phyloP scores from a whole-genome alignment of 92 coral and sea anemone species.

The Palythoa grandis region DNA sequence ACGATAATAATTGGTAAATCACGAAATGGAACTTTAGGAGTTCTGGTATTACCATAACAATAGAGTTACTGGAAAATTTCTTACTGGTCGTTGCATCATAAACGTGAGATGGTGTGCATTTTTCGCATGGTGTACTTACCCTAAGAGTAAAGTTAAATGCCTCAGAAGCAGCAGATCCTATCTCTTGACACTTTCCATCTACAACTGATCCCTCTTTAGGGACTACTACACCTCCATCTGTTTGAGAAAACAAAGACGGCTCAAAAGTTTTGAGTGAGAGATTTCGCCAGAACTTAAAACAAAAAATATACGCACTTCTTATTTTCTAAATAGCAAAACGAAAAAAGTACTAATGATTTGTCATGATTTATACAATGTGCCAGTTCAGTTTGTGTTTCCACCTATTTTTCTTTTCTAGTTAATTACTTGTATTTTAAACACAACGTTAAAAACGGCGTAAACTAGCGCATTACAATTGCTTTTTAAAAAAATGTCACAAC shows the following conservation, averaged over 20 bases:
- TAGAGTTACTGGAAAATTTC: no score
- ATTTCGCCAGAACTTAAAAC: not conserved
- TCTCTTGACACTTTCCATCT: slow-evolving; percentile 69
- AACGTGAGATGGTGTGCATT: not conserved
- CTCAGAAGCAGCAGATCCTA: slow-evolving; percentile 58
- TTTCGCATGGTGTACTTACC: slow-evolving; percentile 44
- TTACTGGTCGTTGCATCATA: not conserved
- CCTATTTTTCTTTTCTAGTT: no score
- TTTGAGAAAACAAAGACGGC: not conserved
- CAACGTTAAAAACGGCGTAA: no score
- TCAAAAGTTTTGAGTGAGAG: not conserved
- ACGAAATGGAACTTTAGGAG: not conserved
- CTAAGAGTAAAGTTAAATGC: slow-evolving; percentile 63
- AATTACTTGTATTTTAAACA: no score
- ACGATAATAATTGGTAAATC: not conserved
- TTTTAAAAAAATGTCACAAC: no score
- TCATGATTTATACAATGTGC: no score
- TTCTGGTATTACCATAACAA: not conserved
- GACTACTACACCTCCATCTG: slow-evolving; percentile 67
- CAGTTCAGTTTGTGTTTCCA: no score
- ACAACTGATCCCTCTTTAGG: slow-evolving; percentile 67
- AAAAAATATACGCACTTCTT: no score
- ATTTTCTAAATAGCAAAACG: no score
- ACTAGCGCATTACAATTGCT: no score
- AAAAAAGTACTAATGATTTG: no score